phyloP scores from a whole-genome alignment of 2,888 invertebrate genomes.

The Drosophila kokeensis region DNA sequence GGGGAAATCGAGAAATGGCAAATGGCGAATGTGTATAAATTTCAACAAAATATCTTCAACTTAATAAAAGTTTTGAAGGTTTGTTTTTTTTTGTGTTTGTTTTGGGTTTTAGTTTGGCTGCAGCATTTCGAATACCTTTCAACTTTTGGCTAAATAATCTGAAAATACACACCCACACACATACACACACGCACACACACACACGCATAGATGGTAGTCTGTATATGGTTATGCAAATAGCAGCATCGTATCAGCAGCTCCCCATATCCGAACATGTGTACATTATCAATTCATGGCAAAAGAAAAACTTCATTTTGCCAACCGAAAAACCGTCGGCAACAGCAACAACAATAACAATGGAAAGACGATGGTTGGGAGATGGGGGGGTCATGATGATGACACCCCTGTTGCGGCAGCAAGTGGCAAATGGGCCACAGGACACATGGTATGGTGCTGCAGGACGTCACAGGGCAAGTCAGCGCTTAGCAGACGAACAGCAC shows the following conservation, averaged over 20 bases:
- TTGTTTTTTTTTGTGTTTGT: slow-evolving; percentile 43
- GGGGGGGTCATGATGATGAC: slow-evolving; percentile 60
- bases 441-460: slow-evolving; percentile 41
- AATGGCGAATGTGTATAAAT: slow-evolving; percentile 77
- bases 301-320: slow-evolving; percentile 79
- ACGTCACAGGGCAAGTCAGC: slow-evolving; percentile 24
- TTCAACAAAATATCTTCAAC: slow-evolving; percentile 78
- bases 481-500: slow-evolving; percentile 28
- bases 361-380: slow-evolving; percentile 38
- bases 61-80: slow-evolving; percentile 74
- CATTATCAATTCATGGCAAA: slow-evolving; percentile 80
- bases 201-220: slow-evolving; percentile 13
- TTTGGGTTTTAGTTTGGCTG: slow-evolving; percentile 61
- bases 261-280: slow-evolving; percentile 74
- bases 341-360: slow-evolving; percentile 41
- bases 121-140: slow-evolving; percentile 70
- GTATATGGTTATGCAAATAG: slow-evolving; percentile 72
- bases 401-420: slow-evolving; percentile 73
- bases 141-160: slow-evolving; percentile 79
- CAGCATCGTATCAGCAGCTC: slow-evolving; percentile 56
- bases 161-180: slow-evolving; percentile 57
- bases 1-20: slow-evolving; percentile 34
- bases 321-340: slow-evolving; percentile 52
- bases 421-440: slow-evolving; percentile 76
- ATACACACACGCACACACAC: slow-evolving; percentile 23